phyloP scores from a whole-genome alignment of 64 coral and sea anemone species.

The Porites lutea region DNA sequence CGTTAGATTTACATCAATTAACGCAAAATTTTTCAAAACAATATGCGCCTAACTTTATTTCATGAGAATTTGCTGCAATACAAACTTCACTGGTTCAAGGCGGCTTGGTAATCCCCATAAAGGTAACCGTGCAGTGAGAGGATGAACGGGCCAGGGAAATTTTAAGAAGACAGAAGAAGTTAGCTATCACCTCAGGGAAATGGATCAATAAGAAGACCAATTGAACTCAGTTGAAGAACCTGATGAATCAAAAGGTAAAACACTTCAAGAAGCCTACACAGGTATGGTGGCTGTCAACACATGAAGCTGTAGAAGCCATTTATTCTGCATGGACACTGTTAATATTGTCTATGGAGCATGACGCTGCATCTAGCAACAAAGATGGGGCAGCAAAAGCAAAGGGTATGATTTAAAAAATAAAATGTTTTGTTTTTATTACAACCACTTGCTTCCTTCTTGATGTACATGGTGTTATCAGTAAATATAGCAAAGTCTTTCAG shows the following conservation, averaged over 20 bases:
- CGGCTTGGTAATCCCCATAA: too few relatives aligned
- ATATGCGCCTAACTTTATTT: too few relatives aligned
- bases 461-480: constrained; percentile 32
- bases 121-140: too few relatives aligned
- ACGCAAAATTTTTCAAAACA: too few relatives aligned
- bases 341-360: constrained; percentile 30
- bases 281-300: constrained; percentile 11
- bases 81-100: too few relatives aligned
- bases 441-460: constrained; percentile 1
- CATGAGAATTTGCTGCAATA: too few relatives aligned
- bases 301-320: constrained; percentile 41
- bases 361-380: neutral
- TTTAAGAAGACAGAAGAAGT: too few relatives aligned
- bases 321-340: constrained; percentile 31
- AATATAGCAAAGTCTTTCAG: constrained; percentile 48
- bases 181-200: too few relatives aligned
- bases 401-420: constrained; percentile 19
- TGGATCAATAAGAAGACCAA: too few relatives aligned
- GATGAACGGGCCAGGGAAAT: too few relatives aligned
- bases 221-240: neutral
- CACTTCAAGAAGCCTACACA: constrained; percentile 47
- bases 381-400: neutral
- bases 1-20: too few relatives aligned
- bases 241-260: constrained; percentile 44
- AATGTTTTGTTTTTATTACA: constrained; percentile 46